Percentiles rank a stretch among this genome's conserved stretches.
Conservation (phyloP, 2,113 vertebrate genomes). For the Oryzias curvinotus region DNA sequence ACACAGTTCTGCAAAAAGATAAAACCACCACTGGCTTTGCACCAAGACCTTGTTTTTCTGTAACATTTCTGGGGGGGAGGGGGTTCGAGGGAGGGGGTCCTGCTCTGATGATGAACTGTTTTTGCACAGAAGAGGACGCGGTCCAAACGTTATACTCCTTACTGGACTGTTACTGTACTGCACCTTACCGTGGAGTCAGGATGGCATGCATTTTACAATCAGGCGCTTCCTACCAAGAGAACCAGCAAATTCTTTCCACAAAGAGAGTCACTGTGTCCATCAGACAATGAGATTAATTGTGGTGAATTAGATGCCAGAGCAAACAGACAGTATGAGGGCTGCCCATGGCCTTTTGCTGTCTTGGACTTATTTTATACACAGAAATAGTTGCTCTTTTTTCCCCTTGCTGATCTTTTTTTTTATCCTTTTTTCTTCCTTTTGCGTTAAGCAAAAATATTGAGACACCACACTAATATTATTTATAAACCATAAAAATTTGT, state of each 20-base stretch:
- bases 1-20: constrained; percentile 71
- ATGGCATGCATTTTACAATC: constrained; percentile 82
- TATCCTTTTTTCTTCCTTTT: constrained; percentile 66
- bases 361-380: constrained; percentile 65
- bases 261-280: constrained; percentile 58
- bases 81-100: constrained; percentile 8
- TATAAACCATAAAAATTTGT: constrained; percentile 82
- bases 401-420: constrained; percentile 25
- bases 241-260: constrained; percentile 61
- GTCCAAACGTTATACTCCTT: constrained; percentile 58
- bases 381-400: constrained; percentile 53
- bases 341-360: constrained; percentile 47
- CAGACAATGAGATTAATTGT: constrained; percentile 58
- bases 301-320: constrained; percentile 51
- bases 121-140: constrained; percentile 59
- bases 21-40: constrained; percentile 70
- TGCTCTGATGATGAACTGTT: constrained; percentile 37
- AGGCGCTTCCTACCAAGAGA: constrained; percentile 71
- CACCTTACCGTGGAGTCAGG: constrained; percentile 60
- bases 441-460: constrained; percentile 76
- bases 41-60: constrained; percentile 37
- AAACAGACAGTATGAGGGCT: constrained; percentile 44
- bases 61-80: constrained; percentile 29
- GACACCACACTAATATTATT: constrained; percentile 79
- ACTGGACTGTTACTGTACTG: constrained; percentile 58